Percentiles rank a stretch among this genome's conserved stretches.
phyloP scores from a whole-genome alignment of 2,797 vertebrate genomes.

The Peromyscus eremicus region DNA sequence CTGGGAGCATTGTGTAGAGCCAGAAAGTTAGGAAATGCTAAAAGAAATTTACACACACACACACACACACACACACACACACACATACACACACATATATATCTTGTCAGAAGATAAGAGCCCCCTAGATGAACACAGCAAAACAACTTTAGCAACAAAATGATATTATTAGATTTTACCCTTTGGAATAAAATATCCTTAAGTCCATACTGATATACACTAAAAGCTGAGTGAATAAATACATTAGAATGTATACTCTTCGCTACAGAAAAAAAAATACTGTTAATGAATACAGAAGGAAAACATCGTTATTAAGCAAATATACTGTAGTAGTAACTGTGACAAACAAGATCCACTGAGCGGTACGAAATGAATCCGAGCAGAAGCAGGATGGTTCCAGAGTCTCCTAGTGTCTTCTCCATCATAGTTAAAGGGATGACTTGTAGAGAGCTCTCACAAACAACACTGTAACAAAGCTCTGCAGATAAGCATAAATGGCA shows the following conservation, averaged over 20 bases:
- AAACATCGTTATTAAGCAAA: slow-evolving; percentile 15
- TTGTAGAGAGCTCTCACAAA: not conserved
- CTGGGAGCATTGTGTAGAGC: not conserved
- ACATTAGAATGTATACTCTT: not conserved
- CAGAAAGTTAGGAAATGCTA: slow-evolving; percentile 22
- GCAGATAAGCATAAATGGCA: not conserved
- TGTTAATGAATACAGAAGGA: not conserved
- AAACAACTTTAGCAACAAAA: slow-evolving; percentile 30
- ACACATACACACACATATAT: no score
- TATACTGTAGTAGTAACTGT: not conserved
- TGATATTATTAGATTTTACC: slow-evolving; percentile 27
- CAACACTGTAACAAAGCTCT: not conserved
- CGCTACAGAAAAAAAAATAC: not conserved
- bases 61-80: no score
- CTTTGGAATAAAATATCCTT: not conserved
- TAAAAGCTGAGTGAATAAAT: not conserved
- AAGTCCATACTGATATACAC: not conserved
- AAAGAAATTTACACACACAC: no score
- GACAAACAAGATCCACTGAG: not conserved
- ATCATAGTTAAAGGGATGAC: not conserved
- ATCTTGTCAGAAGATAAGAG: not conserved
- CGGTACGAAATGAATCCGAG: not conserved
- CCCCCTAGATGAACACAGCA: not conserved
- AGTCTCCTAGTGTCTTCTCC: not conserved
- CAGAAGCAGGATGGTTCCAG: not conserved